Evolutionary conservation across 2,113 vertebrate species (phyloP).

Genomic region (Solea solea): DNA sequence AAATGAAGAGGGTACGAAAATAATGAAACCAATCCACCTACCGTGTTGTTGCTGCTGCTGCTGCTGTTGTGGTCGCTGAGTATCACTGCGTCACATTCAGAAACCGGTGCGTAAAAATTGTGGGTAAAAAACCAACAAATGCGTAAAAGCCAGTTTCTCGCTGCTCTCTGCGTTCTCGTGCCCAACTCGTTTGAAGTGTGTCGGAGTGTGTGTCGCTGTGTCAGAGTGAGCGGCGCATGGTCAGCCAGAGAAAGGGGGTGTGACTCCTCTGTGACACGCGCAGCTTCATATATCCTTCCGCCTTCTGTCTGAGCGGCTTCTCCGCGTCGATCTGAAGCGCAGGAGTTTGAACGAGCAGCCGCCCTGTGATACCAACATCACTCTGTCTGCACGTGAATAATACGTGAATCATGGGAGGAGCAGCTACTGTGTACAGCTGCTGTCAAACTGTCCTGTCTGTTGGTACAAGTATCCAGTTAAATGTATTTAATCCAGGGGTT

Average conservation of each 20-base stretch:
- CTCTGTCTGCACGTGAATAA: too few relatives aligned
- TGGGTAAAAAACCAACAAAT: background rate
- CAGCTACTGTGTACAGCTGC: too few relatives aligned
- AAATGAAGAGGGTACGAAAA: background rate
- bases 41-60: conserved; percentile 21
- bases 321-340: background rate
- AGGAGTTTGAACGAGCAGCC: too few relatives aligned
- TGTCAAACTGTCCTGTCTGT: too few relatives aligned
- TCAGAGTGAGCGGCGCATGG: background rate
- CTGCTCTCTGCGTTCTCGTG: conserved; percentile 6
- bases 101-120: background rate
- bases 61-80: conserved; percentile 6
- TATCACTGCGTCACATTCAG: conserved; percentile 44
- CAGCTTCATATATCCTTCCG: conserved; percentile 54
- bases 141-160: conserved; percentile 7
- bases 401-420: too few relatives aligned
- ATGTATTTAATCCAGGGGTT: too few relatives aligned
- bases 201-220: background rate
- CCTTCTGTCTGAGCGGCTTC: conserved; percentile 24
- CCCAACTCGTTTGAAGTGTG: conserved; percentile 20
- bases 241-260: conserved; percentile 40
- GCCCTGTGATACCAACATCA: too few relatives aligned
- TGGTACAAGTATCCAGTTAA: too few relatives aligned
- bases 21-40: conserved; percentile 7
- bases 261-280: conserved; percentile 20